phyloP scores from a whole-genome alignment of 1,140 invertebrate species.

The Sminthurinus signatus region DNA sequence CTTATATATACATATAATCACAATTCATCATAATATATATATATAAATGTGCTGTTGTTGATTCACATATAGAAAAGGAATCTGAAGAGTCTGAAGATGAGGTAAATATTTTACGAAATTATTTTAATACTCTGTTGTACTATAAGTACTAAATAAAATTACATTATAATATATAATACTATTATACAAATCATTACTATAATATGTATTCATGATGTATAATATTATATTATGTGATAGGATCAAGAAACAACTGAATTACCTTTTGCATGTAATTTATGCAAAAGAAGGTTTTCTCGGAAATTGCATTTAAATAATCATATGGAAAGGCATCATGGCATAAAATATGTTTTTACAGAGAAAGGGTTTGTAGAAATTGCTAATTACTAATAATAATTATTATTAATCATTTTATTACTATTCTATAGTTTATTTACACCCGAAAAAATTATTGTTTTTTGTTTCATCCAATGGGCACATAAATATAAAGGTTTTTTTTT shows the following conservation, averaged over 20 bases:
- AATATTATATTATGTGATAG: background rate
- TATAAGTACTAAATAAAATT: background rate
- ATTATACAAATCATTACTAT: background rate
- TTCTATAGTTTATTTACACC: too few species aligned
- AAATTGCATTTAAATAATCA: conserved; percentile 34
- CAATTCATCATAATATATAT: too few species aligned
- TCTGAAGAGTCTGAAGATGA: too few species aligned
- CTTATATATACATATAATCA: too few species aligned
- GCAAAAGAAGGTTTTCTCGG: conserved; percentile 19
- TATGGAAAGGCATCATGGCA: conserved; percentile 31
- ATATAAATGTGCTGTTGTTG: too few species aligned
- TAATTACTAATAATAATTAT: too few species aligned
- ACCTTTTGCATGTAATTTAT: conserved; percentile 25
- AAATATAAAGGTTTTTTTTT: conserved; percentile 9
- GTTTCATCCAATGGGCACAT: too few species aligned
- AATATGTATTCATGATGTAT: background rate
- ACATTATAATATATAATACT: background rate
- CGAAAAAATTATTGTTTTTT: too few species aligned
- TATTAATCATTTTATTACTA: background rate
- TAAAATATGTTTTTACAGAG: conserved; percentile 36
- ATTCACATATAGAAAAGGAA: too few species aligned
- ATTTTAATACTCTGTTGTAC: background rate
- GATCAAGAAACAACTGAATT: background rate
- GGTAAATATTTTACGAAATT: background rate
- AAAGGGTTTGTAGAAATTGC: conserved; percentile 30